Evolutionary conservation across 2,113 vertebrate species (phyloP).

Genomic region (Isichthys henryi): DNA sequence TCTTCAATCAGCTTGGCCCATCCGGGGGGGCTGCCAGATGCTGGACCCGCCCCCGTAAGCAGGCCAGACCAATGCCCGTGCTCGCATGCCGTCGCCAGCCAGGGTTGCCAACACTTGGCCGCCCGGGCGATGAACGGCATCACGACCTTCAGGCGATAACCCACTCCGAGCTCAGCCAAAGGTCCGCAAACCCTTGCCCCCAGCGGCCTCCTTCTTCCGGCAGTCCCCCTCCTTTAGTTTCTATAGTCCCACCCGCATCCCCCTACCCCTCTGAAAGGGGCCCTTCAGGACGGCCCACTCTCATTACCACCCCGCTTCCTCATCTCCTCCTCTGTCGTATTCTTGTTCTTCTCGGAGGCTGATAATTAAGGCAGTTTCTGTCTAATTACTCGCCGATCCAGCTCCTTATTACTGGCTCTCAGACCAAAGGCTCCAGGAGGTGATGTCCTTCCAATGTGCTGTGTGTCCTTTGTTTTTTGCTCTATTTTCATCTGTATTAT

Average conservation of each 20-base stretch:
- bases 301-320: not conserved
- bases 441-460: not conserved
- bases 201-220: not conserved
- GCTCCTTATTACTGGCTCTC: not conserved
- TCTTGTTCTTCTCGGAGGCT: not conserved
- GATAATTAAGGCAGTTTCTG: slow-evolving; percentile 29
- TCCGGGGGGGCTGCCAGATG: slow-evolving; percentile 22
- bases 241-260: not conserved
- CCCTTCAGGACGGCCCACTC: not conserved
- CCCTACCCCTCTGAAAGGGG: not conserved
- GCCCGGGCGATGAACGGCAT: no score
- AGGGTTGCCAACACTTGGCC: no score
- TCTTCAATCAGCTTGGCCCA: slow-evolving; percentile 21
- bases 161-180: not conserved
- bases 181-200: not conserved
- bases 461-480: not conserved
- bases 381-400: slow-evolving; percentile 21
- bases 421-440: not conserved
- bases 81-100: not conserved
- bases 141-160: not conserved
- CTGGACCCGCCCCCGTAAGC: slow-evolving; percentile 7
- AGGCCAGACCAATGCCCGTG: not conserved
- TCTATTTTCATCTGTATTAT: not conserved
- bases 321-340: not conserved
- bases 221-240: not conserved